Conservation (phyloP, 1,140 invertebrate species). For the Rhyacophila brunnea region DNA sequence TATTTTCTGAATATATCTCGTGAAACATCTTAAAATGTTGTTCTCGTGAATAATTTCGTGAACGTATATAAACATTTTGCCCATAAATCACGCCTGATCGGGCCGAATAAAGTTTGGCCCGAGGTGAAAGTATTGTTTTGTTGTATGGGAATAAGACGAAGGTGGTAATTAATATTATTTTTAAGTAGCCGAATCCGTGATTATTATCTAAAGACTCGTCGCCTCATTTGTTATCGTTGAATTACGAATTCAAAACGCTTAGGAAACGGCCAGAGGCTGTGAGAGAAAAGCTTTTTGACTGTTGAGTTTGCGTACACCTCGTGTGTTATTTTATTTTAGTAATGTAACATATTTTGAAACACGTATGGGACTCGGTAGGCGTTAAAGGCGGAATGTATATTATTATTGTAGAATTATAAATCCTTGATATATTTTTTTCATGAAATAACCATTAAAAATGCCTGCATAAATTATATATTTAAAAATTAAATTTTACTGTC, state of each 20-base stretch:
- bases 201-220: slow-evolving; percentile 25
- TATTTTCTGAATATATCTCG: slow-evolving; percentile 16
- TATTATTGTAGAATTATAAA: too few species aligned
- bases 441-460: too few species aligned
- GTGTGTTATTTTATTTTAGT: background rate
- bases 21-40: slow-evolving; percentile 7
- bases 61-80: slow-evolving; percentile 3
- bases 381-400: too few species aligned
- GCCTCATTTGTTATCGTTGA: slow-evolving; percentile 20
- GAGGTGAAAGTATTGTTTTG: slow-evolving; percentile 20
- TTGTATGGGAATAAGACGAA: slow-evolving; percentile 19
- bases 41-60: slow-evolving; percentile 11
- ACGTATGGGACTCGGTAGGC: too few species aligned
- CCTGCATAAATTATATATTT: too few species aligned
- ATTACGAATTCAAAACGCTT: slow-evolving; percentile 3
- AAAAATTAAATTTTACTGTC: too few species aligned
- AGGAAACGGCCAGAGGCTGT: background rate
- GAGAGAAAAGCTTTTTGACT: background rate
- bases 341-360: too few species aligned
- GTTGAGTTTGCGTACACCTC: too few species aligned
- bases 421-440: too few species aligned
- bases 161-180: slow-evolving; percentile 33
- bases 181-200: slow-evolving; percentile 24
- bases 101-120: slow-evolving; percentile 6
- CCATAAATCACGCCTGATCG: slow-evolving; percentile 24